Conservation (phyloP, 2,113 vertebrate genomes). For the Platycercus adscitus region DNA sequence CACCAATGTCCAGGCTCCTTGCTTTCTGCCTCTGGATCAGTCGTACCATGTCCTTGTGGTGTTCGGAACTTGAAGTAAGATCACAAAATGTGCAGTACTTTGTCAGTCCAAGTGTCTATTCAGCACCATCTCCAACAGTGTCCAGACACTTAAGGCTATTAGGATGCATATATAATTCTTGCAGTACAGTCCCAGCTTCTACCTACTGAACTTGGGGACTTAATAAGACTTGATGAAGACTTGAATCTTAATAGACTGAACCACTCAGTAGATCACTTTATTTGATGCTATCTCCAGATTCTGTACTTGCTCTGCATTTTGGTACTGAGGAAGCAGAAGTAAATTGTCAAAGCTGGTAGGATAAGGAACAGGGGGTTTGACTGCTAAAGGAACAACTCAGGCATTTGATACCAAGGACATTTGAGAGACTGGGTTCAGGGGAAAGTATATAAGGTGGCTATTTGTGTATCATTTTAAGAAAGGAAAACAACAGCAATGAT, state of each 20-base stretch:
- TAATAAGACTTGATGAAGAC: neutral
- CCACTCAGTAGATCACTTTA: neutral
- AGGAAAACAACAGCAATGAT: neutral
- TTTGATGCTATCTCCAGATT: neutral
- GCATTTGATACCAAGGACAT: neutral
- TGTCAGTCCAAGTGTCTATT: neutral
- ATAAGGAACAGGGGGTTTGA: neutral
- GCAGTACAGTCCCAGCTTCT: neutral
- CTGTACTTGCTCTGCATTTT: neutral
- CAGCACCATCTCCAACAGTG: neutral
- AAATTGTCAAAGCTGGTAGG: neutral
- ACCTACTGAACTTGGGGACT: neutral
- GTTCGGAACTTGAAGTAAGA: neutral
- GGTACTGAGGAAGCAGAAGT: neutral
- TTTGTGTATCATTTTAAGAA: neutral
- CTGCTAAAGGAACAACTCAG: neutral
- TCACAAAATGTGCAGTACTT: neutral
- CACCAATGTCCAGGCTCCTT: neutral
- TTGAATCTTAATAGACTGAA: neutral
- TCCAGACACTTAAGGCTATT: neutral
- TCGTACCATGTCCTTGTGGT: accelerated
- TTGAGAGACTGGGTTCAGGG: neutral
- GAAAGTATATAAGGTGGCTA: neutral
- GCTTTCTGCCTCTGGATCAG: neutral
- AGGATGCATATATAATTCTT: neutral